Conservation (phyloP, 1,140 invertebrate species). For the Homalodisca vitripennis region DNA sequence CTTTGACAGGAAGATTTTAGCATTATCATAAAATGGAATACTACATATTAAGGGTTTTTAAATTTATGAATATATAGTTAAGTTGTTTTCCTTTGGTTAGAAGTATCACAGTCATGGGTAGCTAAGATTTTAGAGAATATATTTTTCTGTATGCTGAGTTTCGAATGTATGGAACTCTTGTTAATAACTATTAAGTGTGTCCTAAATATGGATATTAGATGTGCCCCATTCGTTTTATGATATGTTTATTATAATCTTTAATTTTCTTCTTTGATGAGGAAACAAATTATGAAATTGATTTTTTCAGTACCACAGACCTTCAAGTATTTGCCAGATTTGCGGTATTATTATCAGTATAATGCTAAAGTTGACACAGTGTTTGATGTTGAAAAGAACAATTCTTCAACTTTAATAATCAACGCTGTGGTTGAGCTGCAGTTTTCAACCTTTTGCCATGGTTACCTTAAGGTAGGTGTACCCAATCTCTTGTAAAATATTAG, state of each 20-base stretch:
- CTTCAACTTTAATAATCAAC: slow-evolving; percentile 60
- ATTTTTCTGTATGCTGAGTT: not conserved
- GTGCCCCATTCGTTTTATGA: too few species aligned
- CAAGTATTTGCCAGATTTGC: slow-evolving; percentile 54
- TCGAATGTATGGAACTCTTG: not conserved
- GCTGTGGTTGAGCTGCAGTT: slow-evolving; percentile 56
- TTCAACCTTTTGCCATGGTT: slow-evolving; percentile 58
- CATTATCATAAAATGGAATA: too few species aligned
- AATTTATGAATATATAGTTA: too few species aligned
- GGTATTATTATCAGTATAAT: slow-evolving; percentile 64
- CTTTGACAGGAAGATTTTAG: too few species aligned
- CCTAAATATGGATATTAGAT: too few species aligned
- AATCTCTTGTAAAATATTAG: too few species aligned
- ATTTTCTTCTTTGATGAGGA: too few species aligned
- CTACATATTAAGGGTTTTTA: too few species aligned
- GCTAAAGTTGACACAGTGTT: slow-evolving; percentile 63
- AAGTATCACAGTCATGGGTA: too few species aligned
- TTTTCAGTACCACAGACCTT: slow-evolving; percentile 59
- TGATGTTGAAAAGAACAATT: slow-evolving; percentile 63
- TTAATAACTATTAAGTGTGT: not conserved
- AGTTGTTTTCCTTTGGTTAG: too few species aligned
- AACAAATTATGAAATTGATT: slow-evolving; percentile 12
- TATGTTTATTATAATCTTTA: too few species aligned
- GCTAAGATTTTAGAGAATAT: not conserved
- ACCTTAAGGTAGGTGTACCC: slow-evolving; percentile 54